Base-by-base conservation (phyloP, 2,888 invertebrate genomes). In the Itoplectis maculator region DNA sequence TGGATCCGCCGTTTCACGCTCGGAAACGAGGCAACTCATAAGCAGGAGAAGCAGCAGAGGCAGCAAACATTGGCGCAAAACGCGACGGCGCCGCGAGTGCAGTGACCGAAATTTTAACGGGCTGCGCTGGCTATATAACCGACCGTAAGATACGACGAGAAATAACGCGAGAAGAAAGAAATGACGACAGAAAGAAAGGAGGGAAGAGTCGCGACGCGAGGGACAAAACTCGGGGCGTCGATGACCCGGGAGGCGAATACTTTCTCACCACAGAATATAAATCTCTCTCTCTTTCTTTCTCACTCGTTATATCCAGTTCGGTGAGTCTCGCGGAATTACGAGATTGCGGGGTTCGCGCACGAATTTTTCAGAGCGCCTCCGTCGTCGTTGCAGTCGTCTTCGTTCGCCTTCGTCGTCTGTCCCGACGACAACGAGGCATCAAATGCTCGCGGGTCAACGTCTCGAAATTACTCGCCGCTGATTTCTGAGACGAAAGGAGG, bases 401-500 rank as follows among this genome's bases (percentile, higher is more conserved):
- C n/a, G n/a, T n/a, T n/a, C n/a, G n/a, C n/a, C n/a, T n/a, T 70
- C 56, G 15, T 59, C 59, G 59, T 37, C 15, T 35, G 59, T 59
- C 56, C 15, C 40, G 70, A 69, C 70, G 78, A 65, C 56, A 56
- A 59, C 74, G 70, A 74, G 75, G 51, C 82, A 49, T 56, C 61
- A 73, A 82, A 77, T 56, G 76, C 79, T 82, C 76, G 9, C 40
- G 82, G 82, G 82, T 82, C 79, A 82, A 79, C 82, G 82, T 72
- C 73, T 76, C 63, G 68, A 76, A 76, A 79, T 79, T 72, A 76
- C 76, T 76, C 20, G 29, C n/a, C 29, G 72, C 47, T 47, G 37
- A 59, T 59, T 59, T 37, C 13, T 29, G 13, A 56, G 56, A 29
- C 29, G 56, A 29, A 23, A 56, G 13, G 29, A 56, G 5, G 56